phyloP scores from a whole-genome alignment of 2,113 vertebrate genomes.

The Irena cyanogastra region DNA sequence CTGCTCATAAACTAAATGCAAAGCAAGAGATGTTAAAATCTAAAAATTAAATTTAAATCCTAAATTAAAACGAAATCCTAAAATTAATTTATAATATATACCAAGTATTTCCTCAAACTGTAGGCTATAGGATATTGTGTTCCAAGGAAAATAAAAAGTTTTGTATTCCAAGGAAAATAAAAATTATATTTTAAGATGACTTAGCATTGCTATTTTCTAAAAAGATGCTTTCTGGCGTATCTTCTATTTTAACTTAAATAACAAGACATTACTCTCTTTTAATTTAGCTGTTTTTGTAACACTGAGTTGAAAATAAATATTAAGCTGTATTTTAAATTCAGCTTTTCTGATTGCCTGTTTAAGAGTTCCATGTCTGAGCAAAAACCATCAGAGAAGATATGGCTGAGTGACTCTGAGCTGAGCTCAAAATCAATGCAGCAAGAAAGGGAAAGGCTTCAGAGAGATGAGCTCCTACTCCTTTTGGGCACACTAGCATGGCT shows the following conservation, averaged over 20 bases:
- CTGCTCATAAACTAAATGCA: neutral
- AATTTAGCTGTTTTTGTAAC: neutral
- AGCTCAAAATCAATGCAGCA: neutral
- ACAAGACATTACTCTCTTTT: neutral
- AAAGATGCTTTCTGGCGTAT: neutral
- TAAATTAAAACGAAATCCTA: neutral
- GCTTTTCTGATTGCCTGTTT: neutral
- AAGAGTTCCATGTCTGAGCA: neutral
- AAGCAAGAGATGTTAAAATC: neutral
- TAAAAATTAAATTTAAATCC: neutral
- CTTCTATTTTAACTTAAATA: neutral
- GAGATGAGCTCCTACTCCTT: neutral
- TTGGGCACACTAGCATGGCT: neutral
- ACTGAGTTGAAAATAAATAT: neutral
- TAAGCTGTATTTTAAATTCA: neutral
- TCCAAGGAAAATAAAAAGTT: neutral
- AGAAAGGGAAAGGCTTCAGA: neutral
- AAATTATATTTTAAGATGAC: neutral
- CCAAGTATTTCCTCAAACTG: neutral
- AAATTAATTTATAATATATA: neutral
- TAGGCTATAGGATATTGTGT: neutral
- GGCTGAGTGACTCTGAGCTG: neutral
- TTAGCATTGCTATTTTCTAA: neutral
- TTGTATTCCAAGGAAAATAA: neutral
- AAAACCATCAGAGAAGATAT: neutral